phyloP scores from a whole-genome alignment of 1,140 invertebrate genomes.

The Littorina saxatilis region DNA sequence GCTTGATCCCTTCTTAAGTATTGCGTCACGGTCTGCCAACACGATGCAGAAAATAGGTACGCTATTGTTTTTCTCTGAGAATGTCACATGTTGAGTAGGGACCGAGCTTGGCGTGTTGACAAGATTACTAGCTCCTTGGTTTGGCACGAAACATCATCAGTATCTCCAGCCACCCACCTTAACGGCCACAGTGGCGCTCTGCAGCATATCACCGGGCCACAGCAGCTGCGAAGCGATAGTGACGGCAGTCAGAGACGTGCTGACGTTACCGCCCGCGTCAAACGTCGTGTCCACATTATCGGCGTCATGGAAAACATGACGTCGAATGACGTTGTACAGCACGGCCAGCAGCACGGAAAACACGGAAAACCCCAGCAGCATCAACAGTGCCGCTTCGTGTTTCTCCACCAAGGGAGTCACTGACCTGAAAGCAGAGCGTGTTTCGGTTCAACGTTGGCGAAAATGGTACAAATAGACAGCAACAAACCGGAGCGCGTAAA shows the following conservation, averaged over 20 bases:
- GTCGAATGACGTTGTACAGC: slow-evolving; percentile 62
- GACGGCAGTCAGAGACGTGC: slow-evolving; percentile 61
- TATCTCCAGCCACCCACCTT: too few species aligned
- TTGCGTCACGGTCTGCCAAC: too few species aligned
- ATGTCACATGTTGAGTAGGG: too few species aligned
- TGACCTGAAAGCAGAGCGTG: neutral
- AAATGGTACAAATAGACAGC: too few species aligned
- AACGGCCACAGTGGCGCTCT: too few species aligned
- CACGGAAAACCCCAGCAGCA: slow-evolving; percentile 64
- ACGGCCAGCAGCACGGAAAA: slow-evolving; percentile 61
- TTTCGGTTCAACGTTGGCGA: neutral
- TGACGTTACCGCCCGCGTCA: slow-evolving; percentile 72
- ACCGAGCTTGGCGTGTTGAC: too few species aligned
- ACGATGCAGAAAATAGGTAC: too few species aligned
- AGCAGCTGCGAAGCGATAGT: slow-evolving; percentile 65
- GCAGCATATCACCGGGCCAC: slow-evolving; percentile 52
- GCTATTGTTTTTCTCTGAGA: too few species aligned
- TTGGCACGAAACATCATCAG: too few species aligned
- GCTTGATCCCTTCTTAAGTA: too few species aligned
- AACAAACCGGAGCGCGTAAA: neutral
- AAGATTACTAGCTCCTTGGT: too few species aligned
- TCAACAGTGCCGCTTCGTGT: slow-evolving; percentile 58
- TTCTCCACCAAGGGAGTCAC: slow-evolving; percentile 46
- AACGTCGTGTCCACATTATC: slow-evolving; percentile 71
- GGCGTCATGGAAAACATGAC: slow-evolving; percentile 66